These are phyloP conservation scores for Tipula confusa DNA, from an alignment of 2,888 invertebrate genomes.

Conservation along the genomic window DNA sequence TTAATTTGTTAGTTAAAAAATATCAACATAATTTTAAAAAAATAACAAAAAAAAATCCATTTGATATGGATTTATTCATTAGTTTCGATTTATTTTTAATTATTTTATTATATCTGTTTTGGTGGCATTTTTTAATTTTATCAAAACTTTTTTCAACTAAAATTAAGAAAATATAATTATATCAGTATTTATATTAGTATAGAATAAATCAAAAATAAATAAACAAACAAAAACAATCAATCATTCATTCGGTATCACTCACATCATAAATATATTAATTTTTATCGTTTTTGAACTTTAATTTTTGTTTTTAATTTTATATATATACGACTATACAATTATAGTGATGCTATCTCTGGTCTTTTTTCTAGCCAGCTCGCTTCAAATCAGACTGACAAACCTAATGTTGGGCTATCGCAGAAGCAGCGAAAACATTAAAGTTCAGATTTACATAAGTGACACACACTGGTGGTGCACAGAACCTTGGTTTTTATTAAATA, in stretches of 20 bases:
- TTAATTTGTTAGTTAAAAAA: neutral
- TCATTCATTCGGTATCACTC: neutral
- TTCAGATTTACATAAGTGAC: neutral
- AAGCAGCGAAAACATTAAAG: neutral
- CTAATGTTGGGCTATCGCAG: neutral
- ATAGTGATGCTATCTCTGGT: neutral
- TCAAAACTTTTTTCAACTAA: slow-evolving; percentile 34
- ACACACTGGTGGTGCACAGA: neutral
- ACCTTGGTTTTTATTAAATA: neutral
- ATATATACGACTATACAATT: no score
- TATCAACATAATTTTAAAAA: neutral
- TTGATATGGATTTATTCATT: neutral
- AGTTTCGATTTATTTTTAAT: neutral
- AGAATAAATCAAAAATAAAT: neutral
- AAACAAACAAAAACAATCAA: neutral
- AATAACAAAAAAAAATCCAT: neutral
- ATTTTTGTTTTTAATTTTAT: neutral
- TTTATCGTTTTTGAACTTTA: neutral
- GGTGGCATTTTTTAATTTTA: slow-evolving; percentile 31
- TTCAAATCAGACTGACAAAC: neutral
- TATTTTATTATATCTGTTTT: slow-evolving; percentile 30
- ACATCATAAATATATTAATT: neutral
- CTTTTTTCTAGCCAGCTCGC: neutral
- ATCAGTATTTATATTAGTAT: slow-evolving; percentile 25
- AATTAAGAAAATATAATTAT: slow-evolving; percentile 30